Conservation (phyloP, 1,140 invertebrate species). For the Drosophila willistoni region DNA sequence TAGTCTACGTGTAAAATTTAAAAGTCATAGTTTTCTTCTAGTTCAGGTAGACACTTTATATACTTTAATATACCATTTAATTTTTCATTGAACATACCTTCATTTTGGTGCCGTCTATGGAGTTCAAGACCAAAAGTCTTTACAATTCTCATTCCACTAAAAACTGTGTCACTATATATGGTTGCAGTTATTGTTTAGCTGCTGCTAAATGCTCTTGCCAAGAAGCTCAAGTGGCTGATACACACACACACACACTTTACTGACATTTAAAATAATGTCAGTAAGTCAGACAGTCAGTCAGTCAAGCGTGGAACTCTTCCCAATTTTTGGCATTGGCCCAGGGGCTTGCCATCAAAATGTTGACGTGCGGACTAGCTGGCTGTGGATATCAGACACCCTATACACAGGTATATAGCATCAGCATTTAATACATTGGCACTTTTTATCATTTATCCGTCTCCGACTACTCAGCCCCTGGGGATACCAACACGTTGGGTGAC, state of each 20-base stretch:
- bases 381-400: slow-evolving; percentile 12
- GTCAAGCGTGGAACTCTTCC: slow-evolving; percentile 47
- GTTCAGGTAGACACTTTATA: too few relatives aligned
- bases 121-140: neutral
- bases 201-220: slow-evolving; percentile 25
- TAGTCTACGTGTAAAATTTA: too few relatives aligned
- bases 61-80: too few relatives aligned
- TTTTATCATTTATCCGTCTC: too few relatives aligned
- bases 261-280: slow-evolving; percentile 48
- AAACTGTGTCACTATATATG: slow-evolving; percentile 62
- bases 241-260: slow-evolving; percentile 4
- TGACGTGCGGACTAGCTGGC: slow-evolving; percentile 9
- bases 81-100: too few relatives aligned
- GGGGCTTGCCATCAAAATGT: slow-evolving; percentile 21
- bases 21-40: too few relatives aligned
- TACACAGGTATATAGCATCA: too few relatives aligned
- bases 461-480: too few relatives aligned
- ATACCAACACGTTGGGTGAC: too few relatives aligned
- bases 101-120: too few relatives aligned
- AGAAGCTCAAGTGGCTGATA: neutral
- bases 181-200: slow-evolving; percentile 56
- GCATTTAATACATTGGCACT: too few relatives aligned
- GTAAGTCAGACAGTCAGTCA: slow-evolving; percentile 24
- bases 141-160: slow-evolving; percentile 38
- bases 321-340: slow-evolving; percentile 51